phyloP scores from a whole-genome alignment of 2,797 vertebrate genomes.

The Phoebastria nigripes region DNA sequence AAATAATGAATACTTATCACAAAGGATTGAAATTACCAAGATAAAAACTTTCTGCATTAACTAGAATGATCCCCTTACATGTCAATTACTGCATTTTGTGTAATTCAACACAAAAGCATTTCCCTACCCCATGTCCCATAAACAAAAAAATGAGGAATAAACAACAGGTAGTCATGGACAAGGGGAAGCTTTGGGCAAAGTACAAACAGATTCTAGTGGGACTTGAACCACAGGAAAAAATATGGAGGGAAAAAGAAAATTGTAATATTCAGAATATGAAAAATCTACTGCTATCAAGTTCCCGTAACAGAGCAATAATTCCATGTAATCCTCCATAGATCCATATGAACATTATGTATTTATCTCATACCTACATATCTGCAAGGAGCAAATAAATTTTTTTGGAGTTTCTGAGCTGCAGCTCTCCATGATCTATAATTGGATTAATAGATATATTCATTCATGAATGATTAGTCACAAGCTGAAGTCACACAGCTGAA shows the following conservation, averaged over 20 bases:
- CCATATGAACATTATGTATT: background rate
- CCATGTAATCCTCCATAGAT: background rate
- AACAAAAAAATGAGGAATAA: background rate
- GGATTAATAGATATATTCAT: slow-evolving; percentile 24
- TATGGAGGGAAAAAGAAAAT: background rate
- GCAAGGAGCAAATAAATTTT: background rate
- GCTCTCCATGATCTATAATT: background rate
- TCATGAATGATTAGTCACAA: background rate
- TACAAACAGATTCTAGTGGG: background rate
- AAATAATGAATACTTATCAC: background rate
- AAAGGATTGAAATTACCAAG: background rate
- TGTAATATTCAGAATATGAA: background rate
- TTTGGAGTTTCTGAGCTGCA: background rate
- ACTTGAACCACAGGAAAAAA: background rate
- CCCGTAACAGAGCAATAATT: background rate
- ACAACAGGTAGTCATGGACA: background rate
- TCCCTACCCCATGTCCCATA: background rate
- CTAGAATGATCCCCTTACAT: background rate
- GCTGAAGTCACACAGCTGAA: background rate
- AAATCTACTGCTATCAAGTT: background rate
- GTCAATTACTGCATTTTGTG: background rate
- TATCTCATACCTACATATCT: background rate
- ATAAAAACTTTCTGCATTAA: background rate
- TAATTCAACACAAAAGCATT: background rate
- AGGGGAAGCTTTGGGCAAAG: background rate